Base-by-base conservation (phyloP, 2,113 vertebrate genomes). In the Coturnix japonica region DNA sequence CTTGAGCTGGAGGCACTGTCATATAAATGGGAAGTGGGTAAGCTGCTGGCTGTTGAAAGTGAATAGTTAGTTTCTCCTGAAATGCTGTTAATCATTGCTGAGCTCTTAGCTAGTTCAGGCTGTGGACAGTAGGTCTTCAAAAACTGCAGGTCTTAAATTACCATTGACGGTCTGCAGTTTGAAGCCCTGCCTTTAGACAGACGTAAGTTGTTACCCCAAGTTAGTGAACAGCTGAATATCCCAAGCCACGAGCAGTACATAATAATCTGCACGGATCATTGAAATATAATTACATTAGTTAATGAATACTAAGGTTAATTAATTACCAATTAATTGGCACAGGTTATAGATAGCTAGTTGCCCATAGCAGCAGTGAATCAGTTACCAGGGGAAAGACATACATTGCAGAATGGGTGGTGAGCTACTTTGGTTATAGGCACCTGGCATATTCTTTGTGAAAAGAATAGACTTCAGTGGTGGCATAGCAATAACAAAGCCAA, bases 261-360 rank as follows among this genome's bases (percentile, higher is more conserved):
- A 95, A 96, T 93, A 92, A 85, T 93, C 69, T 91, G 43, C 85
- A 82, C 2, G 87, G 87, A 35, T 91, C 76, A 89, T 65, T 92
- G 91, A 87, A 83, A 91, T 92, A 95, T 95, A 95, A 96, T 94
- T 93, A 89, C 43, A 64, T 87, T 87, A 85, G 92, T 92, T 96
- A 95, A 96, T 94, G 85, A 96, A 93, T 87, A 87, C 87, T 77
- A 60, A 90, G 90, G 75, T 95, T 95, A 92, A 96, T 93, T 93
- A 96, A 93, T 96, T 93, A 95, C 88, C 73, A 94, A 43, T 94
- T 95, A 95, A 95, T 95, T 93, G 85, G 75, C 60, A 91, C 61
- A 71, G 84, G 89, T 92, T 96, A 85, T 51, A 94, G 60, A 57
- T 92, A 95, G 78, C 71, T 82, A 91, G 92, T 69, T 95, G 75